Base-by-base conservation (phyloP, 2,797 vertebrate species). In the Philypnodon macrostomus region DNA sequence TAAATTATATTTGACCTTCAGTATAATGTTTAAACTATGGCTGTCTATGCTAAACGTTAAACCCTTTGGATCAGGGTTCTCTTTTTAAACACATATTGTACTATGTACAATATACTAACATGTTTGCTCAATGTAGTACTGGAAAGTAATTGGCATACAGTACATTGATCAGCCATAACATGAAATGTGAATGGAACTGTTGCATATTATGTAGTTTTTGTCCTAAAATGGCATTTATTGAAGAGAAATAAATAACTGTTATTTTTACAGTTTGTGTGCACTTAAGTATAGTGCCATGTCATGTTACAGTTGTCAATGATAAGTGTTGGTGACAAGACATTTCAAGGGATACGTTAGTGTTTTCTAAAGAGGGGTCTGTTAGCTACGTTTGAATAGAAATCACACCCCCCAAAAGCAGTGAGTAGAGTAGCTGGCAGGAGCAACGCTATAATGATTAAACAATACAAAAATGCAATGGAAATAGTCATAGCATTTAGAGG, bases 1-100 rank as follows among this genome's bases (percentile, higher is more conserved):
- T 84, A 85, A 89, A 64, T 85, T 82, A 81, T 85, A 73, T 55
- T 63, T 73, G 47, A 69, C 54, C 40, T 60, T 29, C 41, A 30
- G 41, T 30, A 26, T 53, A 21, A 38, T 56, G 49, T 58, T 79
- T 58, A 65, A 74, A 72, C 63, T 53, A 27, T 58, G 68, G 74
- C 78, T 75, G 67, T 77, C 56, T 53, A 58, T 33, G 18, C 1
- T 31, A 38, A 40, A 53, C 21, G 21, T 14, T 3, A 41, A 8
- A 23, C 38, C 21, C 10, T 15, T 26, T 26, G 37, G 39, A 21
- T 41, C 5, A 45, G 21, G 29, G 5, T 32, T 31, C 16, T 21
- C n/a, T 46, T n/a, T 32, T 4, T 18, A n/a, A 2, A 23, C 27
- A 23, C 30, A 47, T 47, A 34, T 34, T 47, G 41, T 44, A 44